Conservation (phyloP, 2,797 vertebrate genomes). For the Paratrypauchen microcephalus region DNA sequence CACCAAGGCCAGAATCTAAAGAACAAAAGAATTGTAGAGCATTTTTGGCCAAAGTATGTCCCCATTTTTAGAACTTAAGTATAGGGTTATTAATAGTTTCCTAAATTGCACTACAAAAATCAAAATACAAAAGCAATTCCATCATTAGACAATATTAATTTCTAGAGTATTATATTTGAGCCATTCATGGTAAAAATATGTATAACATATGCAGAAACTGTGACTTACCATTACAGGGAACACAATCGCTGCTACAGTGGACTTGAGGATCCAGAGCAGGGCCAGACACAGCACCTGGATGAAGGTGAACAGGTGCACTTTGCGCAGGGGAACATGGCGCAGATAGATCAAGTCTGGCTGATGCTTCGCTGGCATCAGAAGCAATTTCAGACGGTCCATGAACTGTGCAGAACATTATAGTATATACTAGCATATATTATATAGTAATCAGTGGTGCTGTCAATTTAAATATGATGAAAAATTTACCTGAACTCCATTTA, state of each 20-base stretch:
- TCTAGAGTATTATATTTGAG: not conserved
- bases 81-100: too few species aligned
- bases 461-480: not conserved
- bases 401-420: conserved; percentile 75
- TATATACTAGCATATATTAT: too few species aligned
- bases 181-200: not conserved
- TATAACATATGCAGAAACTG: not conserved
- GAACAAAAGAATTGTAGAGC: not conserved
- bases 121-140: not conserved
- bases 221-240: conserved; percentile 95
- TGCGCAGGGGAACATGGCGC: conserved; percentile 92
- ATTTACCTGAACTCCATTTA: conserved; percentile 94
- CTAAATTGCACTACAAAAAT: not conserved
- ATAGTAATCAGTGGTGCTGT: too few species aligned
- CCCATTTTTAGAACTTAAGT: too few species aligned
- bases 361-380: conserved; percentile 97
- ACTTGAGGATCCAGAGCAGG: conserved; percentile 97
- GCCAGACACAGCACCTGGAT: conserved; percentile 92
- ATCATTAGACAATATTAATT: not conserved
- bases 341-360: conserved; percentile 97
- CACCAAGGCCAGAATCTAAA: conserved; percentile 93
- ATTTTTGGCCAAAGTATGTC: not conserved
- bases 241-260: conserved; percentile 94
- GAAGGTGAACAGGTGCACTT: conserved; percentile 97
- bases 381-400: conserved; percentile 95